A percentile compares a stretch with the other conserved stretches of the same genome.
Conservation (phyloP, 2,113 vertebrate species). For the Anolis sagrei region DNA sequence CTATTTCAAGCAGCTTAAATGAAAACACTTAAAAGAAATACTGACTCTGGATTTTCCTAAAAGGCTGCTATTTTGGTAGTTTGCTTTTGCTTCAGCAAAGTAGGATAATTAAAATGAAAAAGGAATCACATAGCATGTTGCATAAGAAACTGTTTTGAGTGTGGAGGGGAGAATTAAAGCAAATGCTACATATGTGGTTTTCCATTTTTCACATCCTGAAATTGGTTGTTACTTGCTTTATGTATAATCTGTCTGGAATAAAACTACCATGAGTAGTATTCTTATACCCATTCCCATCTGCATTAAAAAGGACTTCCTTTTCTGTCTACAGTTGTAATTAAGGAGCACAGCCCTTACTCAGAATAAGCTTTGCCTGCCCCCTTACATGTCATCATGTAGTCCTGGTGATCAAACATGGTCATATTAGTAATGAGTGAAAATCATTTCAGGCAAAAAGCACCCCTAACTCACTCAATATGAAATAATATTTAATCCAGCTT, state of each 20-base stretch:
- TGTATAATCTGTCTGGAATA: neutral
- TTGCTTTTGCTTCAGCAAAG: neutral
- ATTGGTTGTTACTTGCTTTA: neutral
- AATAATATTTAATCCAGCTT: too few species aligned
- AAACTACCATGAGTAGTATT: neutral
- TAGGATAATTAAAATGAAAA: neutral
- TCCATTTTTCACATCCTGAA: too few species aligned
- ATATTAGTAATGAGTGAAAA: too few species aligned
- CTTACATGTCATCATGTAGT: too few species aligned
- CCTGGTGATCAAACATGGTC: too few species aligned
- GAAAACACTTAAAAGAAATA: neutral
- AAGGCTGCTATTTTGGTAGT: neutral
- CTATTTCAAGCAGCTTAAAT: slow-evolving; percentile 6
- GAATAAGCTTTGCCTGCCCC: too few species aligned
- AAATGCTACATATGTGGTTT: too few species aligned
- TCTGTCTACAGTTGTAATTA: too few species aligned
- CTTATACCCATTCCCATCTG: neutral
- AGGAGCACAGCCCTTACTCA: too few species aligned
- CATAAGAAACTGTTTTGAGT: neutral
- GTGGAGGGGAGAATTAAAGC: neutral
- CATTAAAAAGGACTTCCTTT: neutral
- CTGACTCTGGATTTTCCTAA: neutral
- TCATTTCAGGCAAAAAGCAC: too few species aligned
- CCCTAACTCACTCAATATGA: too few species aligned
- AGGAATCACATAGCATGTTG: neutral